A percentile compares a stretch with the other conserved stretches of the same genome.
Evolutionary conservation across 2,113 vertebrate genomes (phyloP).

Genomic region (Periophthalmus modestus): DNA sequence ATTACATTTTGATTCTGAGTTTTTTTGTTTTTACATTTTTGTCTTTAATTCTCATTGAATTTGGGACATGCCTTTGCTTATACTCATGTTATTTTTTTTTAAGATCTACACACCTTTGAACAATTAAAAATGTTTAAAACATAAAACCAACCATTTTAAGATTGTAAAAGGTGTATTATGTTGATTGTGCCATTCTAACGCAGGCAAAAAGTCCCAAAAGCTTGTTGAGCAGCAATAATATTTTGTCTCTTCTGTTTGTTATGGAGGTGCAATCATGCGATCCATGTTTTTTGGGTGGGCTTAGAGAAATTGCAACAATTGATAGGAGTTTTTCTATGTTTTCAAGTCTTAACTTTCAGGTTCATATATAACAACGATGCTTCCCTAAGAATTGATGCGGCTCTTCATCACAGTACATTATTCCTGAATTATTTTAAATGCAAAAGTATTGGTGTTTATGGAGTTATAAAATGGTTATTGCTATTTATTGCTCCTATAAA

Average conservation of each 20-base stretch:
- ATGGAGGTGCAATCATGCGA: neutral
- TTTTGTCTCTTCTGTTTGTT: neutral
- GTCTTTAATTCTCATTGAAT: slow-evolving; percentile 26
- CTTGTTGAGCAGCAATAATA: neutral
- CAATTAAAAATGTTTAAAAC: neutral
- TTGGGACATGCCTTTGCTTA: neutral
- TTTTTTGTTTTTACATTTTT: slow-evolving; percentile 16
- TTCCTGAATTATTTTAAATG: neutral
- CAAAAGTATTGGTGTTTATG: neutral
- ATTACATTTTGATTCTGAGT: slow-evolving; percentile 45
- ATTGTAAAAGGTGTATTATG: neutral
- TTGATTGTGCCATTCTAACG: neutral
- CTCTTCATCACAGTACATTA: neutral
- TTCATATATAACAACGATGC: neutral
- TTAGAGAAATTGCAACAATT: neutral
- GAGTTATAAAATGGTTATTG: neutral
- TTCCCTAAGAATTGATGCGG: neutral
- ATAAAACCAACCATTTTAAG: neutral
- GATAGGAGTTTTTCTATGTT: neutral
- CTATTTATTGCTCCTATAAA: neutral
- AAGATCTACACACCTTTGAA: neutral
- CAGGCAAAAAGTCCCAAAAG: neutral
- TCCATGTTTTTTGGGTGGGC: neutral
- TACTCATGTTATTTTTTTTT: neutral
- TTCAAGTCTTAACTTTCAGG: neutral